Evolutionary conservation across 2,797 vertebrate species (phyloP).

Genomic region (Gorsachius magnificus): DNA sequence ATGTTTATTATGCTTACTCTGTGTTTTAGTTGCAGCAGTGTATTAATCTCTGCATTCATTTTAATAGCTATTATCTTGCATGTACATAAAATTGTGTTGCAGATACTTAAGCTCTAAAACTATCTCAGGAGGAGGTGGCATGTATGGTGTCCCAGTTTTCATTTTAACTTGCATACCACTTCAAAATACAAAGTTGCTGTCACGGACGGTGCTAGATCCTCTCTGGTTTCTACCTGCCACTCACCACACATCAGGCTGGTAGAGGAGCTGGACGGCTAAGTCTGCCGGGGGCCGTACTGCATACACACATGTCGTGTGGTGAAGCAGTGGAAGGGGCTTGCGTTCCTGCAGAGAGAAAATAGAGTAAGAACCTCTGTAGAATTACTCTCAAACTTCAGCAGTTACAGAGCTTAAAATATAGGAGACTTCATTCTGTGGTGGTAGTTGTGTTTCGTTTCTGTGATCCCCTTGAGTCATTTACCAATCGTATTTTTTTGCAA

Average conservation of each 20-base stretch:
- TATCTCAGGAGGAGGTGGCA: background rate
- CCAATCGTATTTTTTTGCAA: background rate
- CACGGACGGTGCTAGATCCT: background rate
- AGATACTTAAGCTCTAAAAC: background rate
- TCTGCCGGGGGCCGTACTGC: background rate
- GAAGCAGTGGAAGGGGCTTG: background rate
- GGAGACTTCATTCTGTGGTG: background rate
- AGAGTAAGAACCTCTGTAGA: background rate
- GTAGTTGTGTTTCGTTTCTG: background rate
- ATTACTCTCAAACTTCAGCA: background rate
- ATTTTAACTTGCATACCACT: background rate
- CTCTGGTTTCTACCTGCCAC: background rate
- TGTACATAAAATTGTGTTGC: background rate
- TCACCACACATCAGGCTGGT: background rate
- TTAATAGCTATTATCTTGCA: background rate
- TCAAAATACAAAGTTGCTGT: background rate
- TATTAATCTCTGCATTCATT: background rate
- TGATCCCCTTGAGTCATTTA: background rate
- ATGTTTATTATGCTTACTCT: background rate
- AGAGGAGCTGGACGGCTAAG: background rate
- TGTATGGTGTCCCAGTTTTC: background rate
- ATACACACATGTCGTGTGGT: accelerated
- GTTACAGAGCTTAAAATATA: background rate
- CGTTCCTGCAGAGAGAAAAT: background rate
- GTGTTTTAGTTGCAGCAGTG: background rate